phyloP scores from a whole-genome alignment of 2,113 vertebrate species.

The Orientallactaga bullata region DNA sequence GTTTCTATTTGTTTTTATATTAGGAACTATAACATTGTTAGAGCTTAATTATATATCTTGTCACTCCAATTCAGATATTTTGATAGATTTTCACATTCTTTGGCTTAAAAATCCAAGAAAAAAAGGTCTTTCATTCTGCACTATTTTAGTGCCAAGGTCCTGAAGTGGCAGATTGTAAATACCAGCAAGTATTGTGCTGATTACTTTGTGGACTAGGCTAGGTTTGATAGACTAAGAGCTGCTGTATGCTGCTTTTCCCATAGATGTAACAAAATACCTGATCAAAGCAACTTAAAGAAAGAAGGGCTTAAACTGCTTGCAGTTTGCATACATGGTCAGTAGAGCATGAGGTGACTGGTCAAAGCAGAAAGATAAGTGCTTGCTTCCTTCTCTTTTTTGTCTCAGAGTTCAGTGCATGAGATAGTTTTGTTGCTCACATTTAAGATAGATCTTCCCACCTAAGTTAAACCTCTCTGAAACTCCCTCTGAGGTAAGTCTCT shows the following conservation, averaged over 20 bases:
- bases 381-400: no score
- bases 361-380: background rate
- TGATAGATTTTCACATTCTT: constrained; percentile 49
- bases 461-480: background rate
- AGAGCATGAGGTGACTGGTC: no score
- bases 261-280: no score
- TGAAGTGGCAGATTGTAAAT: background rate
- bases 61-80: background rate
- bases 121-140: background rate
- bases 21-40: constrained; percentile 35
- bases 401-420: background rate
- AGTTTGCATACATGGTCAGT: no score
- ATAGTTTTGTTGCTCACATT: background rate
- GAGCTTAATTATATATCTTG: background rate
- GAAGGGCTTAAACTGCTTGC: no score
- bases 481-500: background rate
- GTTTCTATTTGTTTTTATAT: background rate
- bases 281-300: no score
- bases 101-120: background rate
- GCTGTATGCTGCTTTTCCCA: no score
- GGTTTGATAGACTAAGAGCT: background rate
- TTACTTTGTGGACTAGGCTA: background rate
- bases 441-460: background rate
- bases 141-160: background rate
- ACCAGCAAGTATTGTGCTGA: background rate